Evolutionary conservation across 2,888 invertebrate genomes (phyloP).

Genomic region (Scelioninae gen. 2): DNA sequence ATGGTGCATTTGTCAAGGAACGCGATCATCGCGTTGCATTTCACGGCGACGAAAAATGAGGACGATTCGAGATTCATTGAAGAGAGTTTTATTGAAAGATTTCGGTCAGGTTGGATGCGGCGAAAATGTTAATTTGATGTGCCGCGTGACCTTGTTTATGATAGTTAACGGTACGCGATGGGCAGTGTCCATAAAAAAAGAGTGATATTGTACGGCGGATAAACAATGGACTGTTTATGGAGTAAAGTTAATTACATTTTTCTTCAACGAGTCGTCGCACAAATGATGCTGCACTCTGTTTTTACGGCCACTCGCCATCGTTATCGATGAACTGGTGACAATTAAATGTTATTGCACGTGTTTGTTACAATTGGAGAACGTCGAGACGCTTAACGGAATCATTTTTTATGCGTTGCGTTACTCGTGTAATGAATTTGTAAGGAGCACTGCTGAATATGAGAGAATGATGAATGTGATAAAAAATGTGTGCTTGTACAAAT

Average conservation of each 20-base stretch:
- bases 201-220: constrained; percentile 32
- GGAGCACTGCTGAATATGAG: no score
- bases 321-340: background rate
- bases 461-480: no score
- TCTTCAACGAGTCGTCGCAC: background rate
- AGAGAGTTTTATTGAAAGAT: constrained; percentile 36
- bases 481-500: no score
- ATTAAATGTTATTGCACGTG: background rate
- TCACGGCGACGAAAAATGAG: constrained; percentile 37
- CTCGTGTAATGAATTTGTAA: no score
- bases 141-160: constrained; percentile 46
- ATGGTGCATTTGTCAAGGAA: constrained; percentile 33
- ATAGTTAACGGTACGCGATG: constrained; percentile 48
- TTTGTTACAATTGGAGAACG: no score
- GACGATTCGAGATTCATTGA: constrained; percentile 29
- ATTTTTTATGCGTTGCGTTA: no score
- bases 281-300: constrained; percentile 12
- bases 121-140: constrained; percentile 52
- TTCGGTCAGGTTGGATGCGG: constrained; percentile 24
- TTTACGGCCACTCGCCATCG: constrained; percentile 22
- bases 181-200: constrained; percentile 25
- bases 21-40: constrained; percentile 31
- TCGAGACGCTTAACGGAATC: no score
- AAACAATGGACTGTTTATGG: constrained; percentile 39
- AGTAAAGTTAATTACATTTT: constrained; percentile 33